Percentiles rank a stretch among this genome's conserved stretches.
These are phyloP conservation scores for Perognathus longimembris DNA, from an alignment of 2,113 vertebrate species.

Conservation along the genomic window DNA sequence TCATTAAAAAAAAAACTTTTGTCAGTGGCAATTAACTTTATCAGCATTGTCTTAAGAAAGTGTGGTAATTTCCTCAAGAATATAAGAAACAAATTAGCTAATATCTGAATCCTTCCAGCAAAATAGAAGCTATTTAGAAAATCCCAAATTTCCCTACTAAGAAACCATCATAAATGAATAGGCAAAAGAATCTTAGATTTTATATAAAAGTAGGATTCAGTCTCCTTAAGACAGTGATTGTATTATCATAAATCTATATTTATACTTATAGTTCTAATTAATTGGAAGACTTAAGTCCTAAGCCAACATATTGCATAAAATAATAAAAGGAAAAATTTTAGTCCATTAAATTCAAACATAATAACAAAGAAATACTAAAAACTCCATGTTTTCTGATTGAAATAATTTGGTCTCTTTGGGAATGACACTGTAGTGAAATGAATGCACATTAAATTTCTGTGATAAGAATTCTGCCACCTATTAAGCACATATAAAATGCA, in stretches of 20 bases:
- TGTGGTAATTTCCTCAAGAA: conserved; percentile 6
- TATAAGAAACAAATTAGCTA: neutral
- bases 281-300: neutral
- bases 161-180: neutral
- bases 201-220: neutral
- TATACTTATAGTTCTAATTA: neutral
- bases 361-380: neutral
- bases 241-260: conserved; percentile 39
- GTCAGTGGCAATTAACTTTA: neutral
- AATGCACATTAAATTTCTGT: neutral
- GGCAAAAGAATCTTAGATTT: neutral
- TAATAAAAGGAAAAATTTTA: conserved; percentile 12
- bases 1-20: neutral
- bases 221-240: conserved; percentile 6
- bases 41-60: neutral
- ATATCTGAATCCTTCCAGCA: conserved; percentile 19
- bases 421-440: neutral
- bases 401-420: neutral
- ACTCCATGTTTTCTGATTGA: neutral
- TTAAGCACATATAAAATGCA: conserved; percentile 14
- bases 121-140: conserved; percentile 1
- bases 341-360: neutral
- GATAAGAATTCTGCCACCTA: neutral
- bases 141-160: neutral
- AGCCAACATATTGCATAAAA: neutral